Percentiles rank a stretch among this genome's conserved stretches.
Conservation (phyloP, 1,140 invertebrate species). For the Orussus abietinus region DNA sequence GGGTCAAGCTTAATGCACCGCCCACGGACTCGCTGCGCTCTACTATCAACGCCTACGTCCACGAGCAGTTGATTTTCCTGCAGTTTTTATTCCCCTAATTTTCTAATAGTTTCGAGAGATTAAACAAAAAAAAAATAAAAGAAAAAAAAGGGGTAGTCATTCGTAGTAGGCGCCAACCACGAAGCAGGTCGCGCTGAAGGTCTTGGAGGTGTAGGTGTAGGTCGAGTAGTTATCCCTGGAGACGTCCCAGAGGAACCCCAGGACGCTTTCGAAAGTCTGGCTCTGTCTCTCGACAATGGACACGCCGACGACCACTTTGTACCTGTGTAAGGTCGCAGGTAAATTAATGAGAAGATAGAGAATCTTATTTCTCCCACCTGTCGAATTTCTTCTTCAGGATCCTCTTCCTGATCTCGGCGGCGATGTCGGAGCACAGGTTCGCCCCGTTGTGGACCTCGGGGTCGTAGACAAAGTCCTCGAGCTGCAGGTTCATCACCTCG, state of each 20-base stretch:
- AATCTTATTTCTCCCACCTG: slow-evolving; percentile 44
- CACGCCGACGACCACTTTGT: slow-evolving; percentile 40
- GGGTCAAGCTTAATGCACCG: no score
- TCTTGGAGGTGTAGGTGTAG: slow-evolving; percentile 33
- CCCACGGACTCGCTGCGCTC: no score
- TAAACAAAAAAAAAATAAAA: no score
- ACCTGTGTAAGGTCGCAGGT: slow-evolving; percentile 28
- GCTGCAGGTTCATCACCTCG: slow-evolving; percentile 43
- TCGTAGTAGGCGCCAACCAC: slow-evolving; percentile 41
- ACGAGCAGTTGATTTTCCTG: no score
- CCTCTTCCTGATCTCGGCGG: slow-evolving; percentile 44
- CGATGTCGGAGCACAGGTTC: slow-evolving; percentile 43
- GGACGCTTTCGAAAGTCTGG: slow-evolving; percentile 31
- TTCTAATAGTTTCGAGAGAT: no score
- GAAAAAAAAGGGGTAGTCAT: no score
- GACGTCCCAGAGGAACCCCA: slow-evolving; percentile 42
- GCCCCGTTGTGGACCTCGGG: slow-evolving; percentile 34
- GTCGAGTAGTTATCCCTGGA: slow-evolving; percentile 39
- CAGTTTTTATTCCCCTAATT: no score
- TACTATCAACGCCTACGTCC: no score
- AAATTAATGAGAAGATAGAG: no score
- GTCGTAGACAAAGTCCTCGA: slow-evolving; percentile 52
- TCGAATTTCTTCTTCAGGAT: slow-evolving; percentile 52
- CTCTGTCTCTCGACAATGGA: slow-evolving; percentile 42
- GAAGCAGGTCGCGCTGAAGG: slow-evolving; percentile 38